Conservation (phyloP, 2,113 vertebrate genomes). For the Halcyon senegalensis region DNA sequence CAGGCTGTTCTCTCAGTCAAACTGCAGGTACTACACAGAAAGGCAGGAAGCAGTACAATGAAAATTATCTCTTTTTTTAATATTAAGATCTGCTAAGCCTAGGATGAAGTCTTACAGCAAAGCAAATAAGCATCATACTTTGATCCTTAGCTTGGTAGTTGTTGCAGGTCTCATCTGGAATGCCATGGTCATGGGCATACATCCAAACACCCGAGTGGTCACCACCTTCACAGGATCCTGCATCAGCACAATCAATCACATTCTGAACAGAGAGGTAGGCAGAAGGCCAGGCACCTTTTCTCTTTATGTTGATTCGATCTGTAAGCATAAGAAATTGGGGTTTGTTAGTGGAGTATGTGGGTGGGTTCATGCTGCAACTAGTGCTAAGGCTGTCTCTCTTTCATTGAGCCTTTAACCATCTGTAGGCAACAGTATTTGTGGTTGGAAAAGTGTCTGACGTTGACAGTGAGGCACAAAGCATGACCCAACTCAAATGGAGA, state of each 20-base stretch:
- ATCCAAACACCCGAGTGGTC: constrained; percentile 87
- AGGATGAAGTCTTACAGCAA: neutral
- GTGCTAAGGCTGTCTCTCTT: neutral
- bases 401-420: fast-evolving
- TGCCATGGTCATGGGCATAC: constrained; percentile 88
- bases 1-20: neutral
- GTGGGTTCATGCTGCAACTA: neutral
- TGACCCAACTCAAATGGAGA: neutral
- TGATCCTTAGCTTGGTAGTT: constrained; percentile 98
- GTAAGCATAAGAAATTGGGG: neutral
- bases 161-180: constrained; percentile 97
- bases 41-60: neutral
- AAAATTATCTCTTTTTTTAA: neutral
- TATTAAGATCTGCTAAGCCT: neutral
- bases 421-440: neutral
- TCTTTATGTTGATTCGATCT: constrained; percentile 97
- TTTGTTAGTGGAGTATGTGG: fast-evolving
- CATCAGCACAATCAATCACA: constrained; percentile 86
- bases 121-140: constrained; percentile 66
- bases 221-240: constrained; percentile 90
- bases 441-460: neutral
- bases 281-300: constrained; percentile 91
- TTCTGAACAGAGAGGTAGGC: constrained; percentile 93
- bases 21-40: neutral
- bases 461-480: neutral